Conservation (phyloP, 2,113 vertebrate genomes). For the Baryphthengus martii region DNA sequence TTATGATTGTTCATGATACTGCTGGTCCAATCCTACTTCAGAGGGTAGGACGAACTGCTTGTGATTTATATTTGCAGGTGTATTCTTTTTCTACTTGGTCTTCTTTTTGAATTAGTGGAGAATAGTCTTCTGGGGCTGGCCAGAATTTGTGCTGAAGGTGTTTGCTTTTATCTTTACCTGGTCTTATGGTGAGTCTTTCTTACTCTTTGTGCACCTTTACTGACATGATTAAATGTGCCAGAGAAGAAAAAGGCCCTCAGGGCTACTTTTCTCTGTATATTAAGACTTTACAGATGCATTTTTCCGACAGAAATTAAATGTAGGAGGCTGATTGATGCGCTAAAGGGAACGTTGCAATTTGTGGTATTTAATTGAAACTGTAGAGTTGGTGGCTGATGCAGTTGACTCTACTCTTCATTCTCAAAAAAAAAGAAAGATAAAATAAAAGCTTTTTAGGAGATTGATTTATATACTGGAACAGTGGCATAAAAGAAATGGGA, state of each 20-base stretch:
- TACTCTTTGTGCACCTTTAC: background rate
- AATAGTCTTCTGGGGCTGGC: background rate
- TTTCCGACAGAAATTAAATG: background rate
- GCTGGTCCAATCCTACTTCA: background rate
- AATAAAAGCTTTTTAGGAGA: background rate
- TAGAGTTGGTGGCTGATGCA: background rate
- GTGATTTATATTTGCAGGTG: accelerated
- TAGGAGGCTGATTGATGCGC: background rate
- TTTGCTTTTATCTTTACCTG: background rate
- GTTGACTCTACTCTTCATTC: background rate
- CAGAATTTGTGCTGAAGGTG: background rate
- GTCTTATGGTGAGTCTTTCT: background rate
- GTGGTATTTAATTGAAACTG: background rate
- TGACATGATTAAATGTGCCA: background rate
- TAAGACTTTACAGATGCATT: background rate
- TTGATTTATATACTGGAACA: background rate
- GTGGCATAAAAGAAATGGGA: background rate
- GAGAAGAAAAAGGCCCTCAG: background rate
- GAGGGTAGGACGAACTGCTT: background rate
- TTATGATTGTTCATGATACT: background rate
- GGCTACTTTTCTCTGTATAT: background rate
- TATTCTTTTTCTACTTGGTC: background rate
- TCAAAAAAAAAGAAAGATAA: too few species aligned
- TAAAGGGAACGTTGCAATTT: background rate
- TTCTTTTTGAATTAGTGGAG: background rate